A percentile compares a stretch with the other conserved stretches of the same genome.
Conservation (phyloP, 2,797 vertebrate species). For the Champsocephalus gunnari region DNA sequence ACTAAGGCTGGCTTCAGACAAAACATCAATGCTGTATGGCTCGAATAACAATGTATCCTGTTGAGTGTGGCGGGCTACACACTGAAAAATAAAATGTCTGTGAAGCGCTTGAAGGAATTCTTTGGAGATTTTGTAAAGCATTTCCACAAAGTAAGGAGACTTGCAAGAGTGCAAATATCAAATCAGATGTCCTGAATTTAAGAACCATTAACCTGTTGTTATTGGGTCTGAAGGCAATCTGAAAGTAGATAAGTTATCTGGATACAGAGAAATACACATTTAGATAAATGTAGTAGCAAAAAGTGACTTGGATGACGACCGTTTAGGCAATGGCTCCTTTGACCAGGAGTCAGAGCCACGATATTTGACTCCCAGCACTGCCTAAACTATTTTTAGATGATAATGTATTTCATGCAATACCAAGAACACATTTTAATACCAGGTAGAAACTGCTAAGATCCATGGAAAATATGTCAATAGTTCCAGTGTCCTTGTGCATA, state of each 20-base stretch:
- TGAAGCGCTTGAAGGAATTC: not conserved
- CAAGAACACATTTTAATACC: too few relatives aligned
- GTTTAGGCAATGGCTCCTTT: too few relatives aligned
- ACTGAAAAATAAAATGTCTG: conserved; percentile 21
- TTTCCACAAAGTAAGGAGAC: not conserved
- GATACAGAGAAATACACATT: too few relatives aligned
- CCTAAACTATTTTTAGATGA: too few relatives aligned
- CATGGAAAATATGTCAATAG: too few relatives aligned
- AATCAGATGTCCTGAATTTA: not conserved
- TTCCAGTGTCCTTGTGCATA: not conserved
- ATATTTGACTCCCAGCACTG: too few relatives aligned
- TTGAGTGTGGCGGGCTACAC: conserved; percentile 42
- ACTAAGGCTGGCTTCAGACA: conserved; percentile 70
- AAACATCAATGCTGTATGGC: conserved; percentile 70
- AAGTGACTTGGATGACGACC: too few relatives aligned
- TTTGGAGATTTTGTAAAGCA: not conserved
- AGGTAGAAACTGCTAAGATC: too few relatives aligned
- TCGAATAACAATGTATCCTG: conserved; percentile 62
- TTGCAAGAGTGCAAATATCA: not conserved
- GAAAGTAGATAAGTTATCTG: not conserved
- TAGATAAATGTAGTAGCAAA: too few relatives aligned
- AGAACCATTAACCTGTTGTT: not conserved
- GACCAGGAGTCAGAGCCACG: too few relatives aligned
- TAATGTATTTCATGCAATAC: too few relatives aligned
- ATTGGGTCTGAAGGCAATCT: not conserved